These are phyloP conservation scores for Oxycera nigricornis DNA, from an alignment of 2,888 invertebrate species.

Conservation along the genomic window DNA sequence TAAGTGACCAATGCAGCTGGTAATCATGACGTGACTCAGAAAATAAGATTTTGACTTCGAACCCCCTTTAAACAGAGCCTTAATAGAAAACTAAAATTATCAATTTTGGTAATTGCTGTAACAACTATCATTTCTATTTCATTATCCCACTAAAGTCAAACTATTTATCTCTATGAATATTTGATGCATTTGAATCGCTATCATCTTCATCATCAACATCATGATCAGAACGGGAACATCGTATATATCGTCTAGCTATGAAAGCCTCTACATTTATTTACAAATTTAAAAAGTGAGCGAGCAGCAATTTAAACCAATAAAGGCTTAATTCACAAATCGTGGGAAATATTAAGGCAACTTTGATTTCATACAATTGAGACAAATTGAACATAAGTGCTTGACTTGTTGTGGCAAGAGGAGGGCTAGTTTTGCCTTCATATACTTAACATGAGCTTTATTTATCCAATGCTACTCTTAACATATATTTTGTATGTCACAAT, in stretches of 20 bases:
- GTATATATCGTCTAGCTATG: background rate
- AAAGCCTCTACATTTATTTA: slow-evolving; percentile 14
- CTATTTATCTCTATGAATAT: background rate
- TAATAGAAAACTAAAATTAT: too few relatives aligned
- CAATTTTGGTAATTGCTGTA: too few relatives aligned
- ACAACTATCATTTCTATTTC: too few relatives aligned
- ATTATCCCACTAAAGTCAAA: too few relatives aligned
- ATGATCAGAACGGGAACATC: slow-evolving; percentile 20
- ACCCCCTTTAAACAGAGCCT: too few relatives aligned
- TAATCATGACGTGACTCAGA: too few relatives aligned
- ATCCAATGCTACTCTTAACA: too few relatives aligned
- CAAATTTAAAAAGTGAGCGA: slow-evolving; percentile 34
- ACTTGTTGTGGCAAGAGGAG: background rate
- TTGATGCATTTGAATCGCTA: slow-evolving; percentile 22
- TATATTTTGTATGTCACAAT: too few relatives aligned
- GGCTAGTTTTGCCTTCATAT: background rate
- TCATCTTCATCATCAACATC: slow-evolving; percentile 22
- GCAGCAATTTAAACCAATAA: slow-evolving; percentile 49
- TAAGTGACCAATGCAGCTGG: too few relatives aligned
- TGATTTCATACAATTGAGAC: slow-evolving; percentile 49
- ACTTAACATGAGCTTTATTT: too few relatives aligned
- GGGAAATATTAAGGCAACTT: slow-evolving; percentile 48
- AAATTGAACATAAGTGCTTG: slow-evolving; percentile 48
- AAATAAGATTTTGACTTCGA: too few relatives aligned
- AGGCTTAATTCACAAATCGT: slow-evolving; percentile 50